These are phyloP conservation scores for Lontra canadensis DNA, from an alignment of 2,113 vertebrate species.

Conservation along the genomic window DNA sequence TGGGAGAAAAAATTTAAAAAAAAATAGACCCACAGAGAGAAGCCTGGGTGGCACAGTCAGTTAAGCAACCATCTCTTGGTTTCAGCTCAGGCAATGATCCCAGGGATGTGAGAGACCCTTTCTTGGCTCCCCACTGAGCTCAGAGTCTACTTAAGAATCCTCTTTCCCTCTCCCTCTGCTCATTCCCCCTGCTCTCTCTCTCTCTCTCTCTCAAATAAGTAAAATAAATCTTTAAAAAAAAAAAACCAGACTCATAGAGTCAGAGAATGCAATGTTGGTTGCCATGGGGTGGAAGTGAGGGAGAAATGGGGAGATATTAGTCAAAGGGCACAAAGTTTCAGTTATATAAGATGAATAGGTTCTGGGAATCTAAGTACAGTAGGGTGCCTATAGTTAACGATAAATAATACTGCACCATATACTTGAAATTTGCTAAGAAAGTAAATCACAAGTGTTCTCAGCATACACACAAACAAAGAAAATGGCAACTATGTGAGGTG, in stretches of 20 bases:
- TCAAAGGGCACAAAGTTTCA: not conserved
- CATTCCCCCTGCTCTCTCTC: not conserved
- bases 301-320: not conserved
- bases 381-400: not conserved
- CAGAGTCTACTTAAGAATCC: not conserved
- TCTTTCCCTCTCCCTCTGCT: not conserved
- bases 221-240: not conserved
- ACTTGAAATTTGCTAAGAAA: not conserved
- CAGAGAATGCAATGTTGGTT: not conserved
- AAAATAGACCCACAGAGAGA: not conserved
- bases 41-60: not conserved
- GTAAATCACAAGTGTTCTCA: not conserved
- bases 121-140: not conserved
- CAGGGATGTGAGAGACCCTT: not conserved
- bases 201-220: not conserved
- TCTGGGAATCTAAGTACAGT: not conserved
- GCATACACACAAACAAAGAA: not conserved
- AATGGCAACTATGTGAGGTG: not conserved
- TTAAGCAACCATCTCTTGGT: not conserved
- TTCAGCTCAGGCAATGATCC: not conserved
- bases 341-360: not conserved
- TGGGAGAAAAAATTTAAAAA: too few species aligned
- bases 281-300: not conserved
- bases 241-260: not conserved
- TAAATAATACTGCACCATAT: not conserved